phyloP scores from a whole-genome alignment of 1,140 invertebrate genomes.

The Leptoteleia sp. region DNA sequence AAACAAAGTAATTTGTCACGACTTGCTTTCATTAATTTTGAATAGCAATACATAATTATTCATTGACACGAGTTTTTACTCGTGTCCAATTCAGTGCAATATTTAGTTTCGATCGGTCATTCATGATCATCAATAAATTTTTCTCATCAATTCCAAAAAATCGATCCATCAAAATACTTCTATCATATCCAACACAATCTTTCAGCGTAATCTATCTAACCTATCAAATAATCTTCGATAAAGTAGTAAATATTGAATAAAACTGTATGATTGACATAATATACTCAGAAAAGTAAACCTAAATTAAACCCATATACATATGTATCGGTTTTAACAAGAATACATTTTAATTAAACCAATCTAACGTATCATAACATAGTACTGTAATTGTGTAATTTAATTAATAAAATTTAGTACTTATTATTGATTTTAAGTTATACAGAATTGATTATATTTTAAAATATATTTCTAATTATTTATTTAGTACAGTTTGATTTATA shows the following conservation, averaged over 20 bases:
- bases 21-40: background rate
- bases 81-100: constrained; percentile 29
- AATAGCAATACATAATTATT: constrained; percentile 10
- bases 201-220: constrained; percentile 17
- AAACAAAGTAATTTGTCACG: background rate
- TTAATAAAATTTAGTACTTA: no score
- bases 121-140: constrained; percentile 39
- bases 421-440: no score
- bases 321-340: no score
- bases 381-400: no score
- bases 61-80: constrained; percentile 17
- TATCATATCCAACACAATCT: constrained; percentile 13
- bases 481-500: no score
- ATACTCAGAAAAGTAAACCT: background rate
- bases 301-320: background rate
- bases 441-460: no score
- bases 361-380: no score
- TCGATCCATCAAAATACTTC: constrained; percentile 32
- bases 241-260: constrained; percentile 6
- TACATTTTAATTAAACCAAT: no score
- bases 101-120: constrained; percentile 10
- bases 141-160: constrained; percentile 20
- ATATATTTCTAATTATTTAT: no score
- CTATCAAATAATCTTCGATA: constrained; percentile 13
- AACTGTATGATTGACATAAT: background rate